Base-by-base conservation (phyloP, 64 coral and sea anemone species). In the Dendronephthya gigantea region DNA sequence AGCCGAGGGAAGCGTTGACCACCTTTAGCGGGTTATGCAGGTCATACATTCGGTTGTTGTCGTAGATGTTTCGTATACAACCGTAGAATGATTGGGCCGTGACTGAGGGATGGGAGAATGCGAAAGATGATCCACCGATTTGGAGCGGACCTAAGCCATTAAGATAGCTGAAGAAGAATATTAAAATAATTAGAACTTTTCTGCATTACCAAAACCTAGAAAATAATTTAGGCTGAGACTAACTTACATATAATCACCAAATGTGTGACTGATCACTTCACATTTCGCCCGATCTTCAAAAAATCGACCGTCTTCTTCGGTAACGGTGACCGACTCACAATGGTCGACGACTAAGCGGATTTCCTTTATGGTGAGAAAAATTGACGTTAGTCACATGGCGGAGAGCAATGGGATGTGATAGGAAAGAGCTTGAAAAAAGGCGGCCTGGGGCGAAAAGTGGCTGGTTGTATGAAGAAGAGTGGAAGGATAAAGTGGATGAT, bases 41-140 rank as follows among this genome's bases (percentile, higher is more conserved):
- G 35, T 96, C 94, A 49, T 96, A 96, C 90, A 96, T 90, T 7
- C 82, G 79, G 9, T 89, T 48, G 41, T 85, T 92, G 39, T 92
- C 91, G 28, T 58, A 65, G 51, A 96, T 74, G 47, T 88, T 96
- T 49, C 94, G 83, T 90, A 96, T 92, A 40, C 94, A 96, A 7
- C 94, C 94, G 43, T 75, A 83, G 25, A 96, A 96, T 13, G 90
- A 86, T 45, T 11, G 41, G 41, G 41, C 11, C 4, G 41, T 45
- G 41, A 45, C 41, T 4, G 41, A 45, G 41, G 41, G 11, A 45
- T 45, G 41, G 11, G 41, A 45, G 11, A 45, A 45, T 7, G 50
- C 86, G 47, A 88, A 96, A 16, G 86, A 88, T 0, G 92, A 88
- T 3, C 94, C 94, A 88, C 94, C 94, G 37, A 96, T 83, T 75